Conservation (phyloP, 2,888 invertebrate species). For the Epistrophe eligans region DNA sequence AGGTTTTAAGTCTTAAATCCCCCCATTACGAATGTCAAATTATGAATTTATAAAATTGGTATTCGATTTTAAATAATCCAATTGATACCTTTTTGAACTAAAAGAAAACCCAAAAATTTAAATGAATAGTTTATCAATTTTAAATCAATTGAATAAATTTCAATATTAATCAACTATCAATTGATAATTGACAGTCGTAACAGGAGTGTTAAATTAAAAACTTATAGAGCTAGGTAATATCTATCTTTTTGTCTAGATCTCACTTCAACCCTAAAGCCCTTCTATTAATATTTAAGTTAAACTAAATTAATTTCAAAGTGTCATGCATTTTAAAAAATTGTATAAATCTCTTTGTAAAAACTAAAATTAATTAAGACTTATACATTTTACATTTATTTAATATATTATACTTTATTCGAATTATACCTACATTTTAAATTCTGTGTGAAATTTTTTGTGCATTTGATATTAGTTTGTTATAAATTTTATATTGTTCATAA, state of each 20-base stretch:
- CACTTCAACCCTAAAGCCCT: background rate
- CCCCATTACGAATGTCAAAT: too few species aligned
- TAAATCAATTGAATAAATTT: too few species aligned
- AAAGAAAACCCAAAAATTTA: too few species aligned
- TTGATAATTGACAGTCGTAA: too few species aligned
- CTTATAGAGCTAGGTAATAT: too few species aligned
- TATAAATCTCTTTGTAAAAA: background rate
- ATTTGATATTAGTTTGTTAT: conserved; percentile 36
- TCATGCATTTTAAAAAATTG: conserved; percentile 58
- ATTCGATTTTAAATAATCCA: too few species aligned
- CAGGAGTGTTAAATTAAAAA: too few species aligned
- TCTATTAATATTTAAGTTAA: background rate
- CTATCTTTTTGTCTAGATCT: background rate
- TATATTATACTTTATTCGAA: background rate
- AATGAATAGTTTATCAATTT: too few species aligned
- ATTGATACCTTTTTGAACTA: too few species aligned
- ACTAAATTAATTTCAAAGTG: conserved; percentile 42
- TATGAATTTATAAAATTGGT: background rate
- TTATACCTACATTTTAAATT: conserved; percentile 5
- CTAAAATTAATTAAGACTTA: background rate
- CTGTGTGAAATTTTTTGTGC: conserved; percentile 74
- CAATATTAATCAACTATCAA: too few species aligned
- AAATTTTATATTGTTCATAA: conserved; percentile 30
- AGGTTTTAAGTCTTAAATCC: too few species aligned
- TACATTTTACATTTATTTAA: conserved; percentile 11